Conservation (phyloP, 2,888 invertebrate genomes). For the Rhyacophila evoluta region DNA sequence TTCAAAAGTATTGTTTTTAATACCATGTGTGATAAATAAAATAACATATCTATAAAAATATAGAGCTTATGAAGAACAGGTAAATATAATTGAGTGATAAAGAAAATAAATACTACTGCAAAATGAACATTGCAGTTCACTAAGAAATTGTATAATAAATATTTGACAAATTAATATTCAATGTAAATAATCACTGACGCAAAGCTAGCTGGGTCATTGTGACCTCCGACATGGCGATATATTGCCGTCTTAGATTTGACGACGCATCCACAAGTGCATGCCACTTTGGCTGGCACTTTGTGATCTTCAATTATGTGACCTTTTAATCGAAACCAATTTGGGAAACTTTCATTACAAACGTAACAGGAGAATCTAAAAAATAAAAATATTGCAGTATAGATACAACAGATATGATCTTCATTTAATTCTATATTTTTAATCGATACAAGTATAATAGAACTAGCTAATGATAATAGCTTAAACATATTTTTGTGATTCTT, state of each 20-base stretch:
- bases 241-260: conserved; percentile 68
- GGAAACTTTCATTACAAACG: conserved; percentile 62
- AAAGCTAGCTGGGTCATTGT: conserved; percentile 66
- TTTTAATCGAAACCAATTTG: conserved; percentile 67
- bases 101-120: neutral
- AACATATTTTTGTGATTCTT: too few species aligned
- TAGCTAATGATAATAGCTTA: too few species aligned
- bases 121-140: neutral
- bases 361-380: conserved; percentile 64
- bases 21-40: neutral
- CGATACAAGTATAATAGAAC: neutral
- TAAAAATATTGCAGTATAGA: conserved; percentile 10
- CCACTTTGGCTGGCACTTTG: conserved; percentile 62
- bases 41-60: neutral
- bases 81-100: neutral
- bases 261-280: conserved; percentile 66
- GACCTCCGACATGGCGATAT: conserved; percentile 69
- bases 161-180: too few species aligned
- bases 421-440: conserved; percentile 3
- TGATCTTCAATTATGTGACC: conserved; percentile 63
- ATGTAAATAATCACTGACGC: conserved; percentile 60
- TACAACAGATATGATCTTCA: conserved; percentile 16
- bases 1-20: conserved; percentile 19
- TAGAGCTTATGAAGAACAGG: conserved; percentile 1
- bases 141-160: neutral